phyloP scores from a whole-genome alignment of 64 coral and sea anemone genomes.

The Platygyra sinensis region DNA sequence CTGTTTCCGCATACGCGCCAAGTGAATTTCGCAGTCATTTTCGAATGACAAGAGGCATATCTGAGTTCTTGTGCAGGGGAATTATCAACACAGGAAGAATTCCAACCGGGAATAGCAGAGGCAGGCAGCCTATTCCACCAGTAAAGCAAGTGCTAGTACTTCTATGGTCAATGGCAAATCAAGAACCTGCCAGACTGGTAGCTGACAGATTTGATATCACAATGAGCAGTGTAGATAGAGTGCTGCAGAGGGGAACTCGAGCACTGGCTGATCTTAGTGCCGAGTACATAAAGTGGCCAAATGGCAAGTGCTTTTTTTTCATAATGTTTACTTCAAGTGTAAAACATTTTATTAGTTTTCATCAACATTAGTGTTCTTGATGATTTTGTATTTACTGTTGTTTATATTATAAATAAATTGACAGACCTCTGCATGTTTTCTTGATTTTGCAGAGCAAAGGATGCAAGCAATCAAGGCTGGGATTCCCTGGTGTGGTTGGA shows the following conservation, averaged over 20 bases:
- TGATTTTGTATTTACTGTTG: background rate
- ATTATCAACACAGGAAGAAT: conserved; percentile 46
- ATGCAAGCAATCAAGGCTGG: background rate
- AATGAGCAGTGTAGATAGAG: conserved; percentile 41
- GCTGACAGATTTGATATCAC: conserved; percentile 59
- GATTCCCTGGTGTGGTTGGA: conserved; percentile 32
- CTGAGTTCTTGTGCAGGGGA: conserved; percentile 53
- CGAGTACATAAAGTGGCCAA: conserved; percentile 52
- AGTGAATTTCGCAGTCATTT: conserved; percentile 36
- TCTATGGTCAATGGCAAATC: conserved; percentile 50
- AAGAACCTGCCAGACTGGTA: conserved; percentile 33
- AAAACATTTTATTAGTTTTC: no score
- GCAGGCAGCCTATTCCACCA: conserved; percentile 28
- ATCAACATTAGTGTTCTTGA: background rate
- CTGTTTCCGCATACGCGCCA: background rate
- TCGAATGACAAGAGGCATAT: conserved; percentile 10
- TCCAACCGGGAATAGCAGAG: no score
- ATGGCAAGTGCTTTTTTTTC: background rate
- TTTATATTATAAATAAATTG: background rate
- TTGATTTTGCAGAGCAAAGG: background rate
- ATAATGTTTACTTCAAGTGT: no score
- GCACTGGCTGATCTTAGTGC: background rate
- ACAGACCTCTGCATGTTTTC: no score
- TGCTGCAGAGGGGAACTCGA: conserved; percentile 6
- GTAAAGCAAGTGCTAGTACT: conserved; percentile 32